phyloP scores from a whole-genome alignment of 2,888 invertebrate genomes.

The Achlya flavicornis region DNA sequence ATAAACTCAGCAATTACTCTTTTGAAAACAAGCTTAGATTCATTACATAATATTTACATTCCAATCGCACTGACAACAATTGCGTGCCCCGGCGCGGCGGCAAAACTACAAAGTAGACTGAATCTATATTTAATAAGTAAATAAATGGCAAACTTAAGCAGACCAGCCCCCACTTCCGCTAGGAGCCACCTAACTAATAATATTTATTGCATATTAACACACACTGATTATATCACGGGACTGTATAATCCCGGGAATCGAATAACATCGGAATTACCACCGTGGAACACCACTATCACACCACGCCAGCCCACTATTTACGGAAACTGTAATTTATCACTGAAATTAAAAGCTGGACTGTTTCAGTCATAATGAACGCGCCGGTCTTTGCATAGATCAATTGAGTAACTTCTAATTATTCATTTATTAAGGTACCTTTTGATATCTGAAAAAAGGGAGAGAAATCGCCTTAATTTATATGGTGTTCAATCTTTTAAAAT shows the following conservation, averaged over 20 bases:
- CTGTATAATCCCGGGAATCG: background rate
- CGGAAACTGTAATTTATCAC: conserved; percentile 67
- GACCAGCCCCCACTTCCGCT: no score
- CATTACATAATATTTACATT: no score
- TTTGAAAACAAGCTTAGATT: no score
- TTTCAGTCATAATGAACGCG: conserved; percentile 46
- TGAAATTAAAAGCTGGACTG: conserved; percentile 61
- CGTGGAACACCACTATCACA: background rate
- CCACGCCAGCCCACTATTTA: conserved; percentile 33
- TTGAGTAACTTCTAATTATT: conserved; percentile 37
- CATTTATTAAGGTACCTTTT: conserved; percentile 33
- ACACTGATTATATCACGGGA: background rate
- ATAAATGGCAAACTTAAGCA: no score
- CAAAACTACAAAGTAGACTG: no score
- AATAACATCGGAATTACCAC: background rate
- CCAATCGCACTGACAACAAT: no score
- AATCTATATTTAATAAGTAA: no score
- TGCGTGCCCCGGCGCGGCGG: no score
- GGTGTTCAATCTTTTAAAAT: background rate
- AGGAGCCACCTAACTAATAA: no score
- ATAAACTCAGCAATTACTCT: no score
- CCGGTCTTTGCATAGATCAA: conserved; percentile 29
- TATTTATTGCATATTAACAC: no score
- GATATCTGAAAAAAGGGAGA: conserved; percentile 1
- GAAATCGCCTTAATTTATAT: background rate